These are phyloP conservation scores for Zosterops japonicus DNA, from an alignment of 2,113 vertebrate species.

Conservation along the genomic window DNA sequence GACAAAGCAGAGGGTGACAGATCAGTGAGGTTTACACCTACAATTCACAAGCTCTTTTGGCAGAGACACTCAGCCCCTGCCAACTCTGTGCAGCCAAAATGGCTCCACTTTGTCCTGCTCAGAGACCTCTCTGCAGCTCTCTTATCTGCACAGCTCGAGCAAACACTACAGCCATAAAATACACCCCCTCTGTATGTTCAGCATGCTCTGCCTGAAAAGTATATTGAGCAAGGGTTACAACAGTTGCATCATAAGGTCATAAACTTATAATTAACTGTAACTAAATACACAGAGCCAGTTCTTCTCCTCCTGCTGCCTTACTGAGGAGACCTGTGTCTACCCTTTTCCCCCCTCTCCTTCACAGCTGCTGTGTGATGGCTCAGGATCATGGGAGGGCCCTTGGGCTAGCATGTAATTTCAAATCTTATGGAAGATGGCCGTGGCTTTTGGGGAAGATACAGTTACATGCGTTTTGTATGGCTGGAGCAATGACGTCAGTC, in stretches of 20 bases:
- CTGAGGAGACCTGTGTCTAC: background rate
- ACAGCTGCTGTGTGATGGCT: background rate
- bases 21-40: background rate
- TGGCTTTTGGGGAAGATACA: background rate
- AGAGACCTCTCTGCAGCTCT: background rate
- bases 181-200: background rate
- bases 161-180: slow-evolving; percentile 29
- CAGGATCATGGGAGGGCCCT: background rate
- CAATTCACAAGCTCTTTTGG: background rate
- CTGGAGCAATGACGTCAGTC: background rate
- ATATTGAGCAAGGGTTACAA: slow-evolving; percentile 32
- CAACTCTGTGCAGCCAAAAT: background rate
- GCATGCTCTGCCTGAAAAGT: background rate
- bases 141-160: slow-evolving; percentile 17
- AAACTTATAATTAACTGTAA: slow-evolving; percentile 54
- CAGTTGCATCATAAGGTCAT: slow-evolving; percentile 62
- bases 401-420: background rate
- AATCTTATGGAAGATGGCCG: background rate
- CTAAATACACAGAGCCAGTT: slow-evolving; percentile 19
- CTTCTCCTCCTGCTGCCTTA: background rate
- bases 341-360: background rate
- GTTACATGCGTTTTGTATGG: background rate
- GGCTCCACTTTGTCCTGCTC: fast-evolving
- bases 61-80: background rate
- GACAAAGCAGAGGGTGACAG: background rate